Percentiles rank a stretch among this genome's conserved stretches.
These are phyloP conservation scores for Prunella himalayana DNA, from an alignment of 2,113 vertebrate genomes.

Conservation along the genomic window DNA sequence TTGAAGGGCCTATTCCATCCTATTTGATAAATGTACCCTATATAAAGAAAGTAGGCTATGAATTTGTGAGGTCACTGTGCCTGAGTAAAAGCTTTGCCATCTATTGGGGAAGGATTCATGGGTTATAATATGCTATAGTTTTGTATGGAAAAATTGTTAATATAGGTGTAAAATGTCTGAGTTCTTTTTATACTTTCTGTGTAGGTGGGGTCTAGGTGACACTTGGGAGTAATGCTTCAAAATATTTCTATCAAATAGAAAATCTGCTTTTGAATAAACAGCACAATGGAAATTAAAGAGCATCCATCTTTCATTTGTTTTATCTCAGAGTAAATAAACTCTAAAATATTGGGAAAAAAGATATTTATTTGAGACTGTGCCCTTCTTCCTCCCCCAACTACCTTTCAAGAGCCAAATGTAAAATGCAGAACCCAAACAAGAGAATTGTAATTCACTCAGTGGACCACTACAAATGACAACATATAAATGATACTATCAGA, in stretches of 20 bases:
- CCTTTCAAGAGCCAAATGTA: not conserved
- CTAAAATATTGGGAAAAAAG: not conserved
- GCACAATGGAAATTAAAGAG: not conserved
- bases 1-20: not conserved
- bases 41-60: not conserved
- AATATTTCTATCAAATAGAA: not conserved
- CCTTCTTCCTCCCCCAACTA: not conserved
- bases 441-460: not conserved
- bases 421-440: not conserved
- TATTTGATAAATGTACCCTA: not conserved
- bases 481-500: not conserved
- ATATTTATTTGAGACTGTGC: not conserved
- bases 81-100: not conserved
- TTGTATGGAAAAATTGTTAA: not conserved
- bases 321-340: not conserved
- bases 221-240: not conserved
- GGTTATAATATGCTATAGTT: not conserved
- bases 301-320: not conserved
- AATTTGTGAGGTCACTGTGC: not conserved
- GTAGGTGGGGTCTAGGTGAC: not conserved
- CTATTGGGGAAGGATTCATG: not conserved
- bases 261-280: conserved; percentile 3
- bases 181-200: not conserved
- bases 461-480: not conserved
- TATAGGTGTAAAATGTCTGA: not conserved